phyloP scores from a whole-genome alignment of 2,113 vertebrate species.

The Sebastes fasciatus region DNA sequence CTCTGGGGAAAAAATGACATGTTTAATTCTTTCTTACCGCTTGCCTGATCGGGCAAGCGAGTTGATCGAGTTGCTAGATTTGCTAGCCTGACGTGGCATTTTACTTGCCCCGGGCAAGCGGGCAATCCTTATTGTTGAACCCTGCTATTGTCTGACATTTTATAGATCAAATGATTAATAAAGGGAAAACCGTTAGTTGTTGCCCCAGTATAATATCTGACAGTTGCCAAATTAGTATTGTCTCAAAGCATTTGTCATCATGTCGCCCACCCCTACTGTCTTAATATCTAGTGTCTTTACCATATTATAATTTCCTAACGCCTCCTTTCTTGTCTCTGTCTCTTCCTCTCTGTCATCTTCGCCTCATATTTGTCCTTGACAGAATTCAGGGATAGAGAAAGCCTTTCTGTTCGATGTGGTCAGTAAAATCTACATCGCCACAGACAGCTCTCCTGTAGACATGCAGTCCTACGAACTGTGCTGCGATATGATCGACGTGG shows the following conservation, averaged over 20 bases:
- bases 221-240: background rate
- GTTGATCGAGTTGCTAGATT: too few relatives aligned
- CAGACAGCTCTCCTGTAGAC: slow-evolving; percentile 98
- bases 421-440: slow-evolving; percentile 99
- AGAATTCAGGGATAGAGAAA: slow-evolving; percentile 99
- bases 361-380: slow-evolving; percentile 32
- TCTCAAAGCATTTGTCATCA: background rate
- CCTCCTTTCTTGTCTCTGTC: background rate
- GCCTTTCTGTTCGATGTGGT: slow-evolving; percentile 99
- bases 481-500: slow-evolving; percentile 99
- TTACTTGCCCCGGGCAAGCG: too few relatives aligned
- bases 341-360: background rate
- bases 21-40: too few relatives aligned
- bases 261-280: background rate
- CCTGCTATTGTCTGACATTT: background rate
- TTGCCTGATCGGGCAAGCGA: too few relatives aligned
- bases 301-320: too few relatives aligned
- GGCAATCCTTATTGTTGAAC: too few relatives aligned
- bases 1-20: too few relatives aligned
- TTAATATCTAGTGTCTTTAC: background rate
- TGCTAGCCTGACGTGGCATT: too few relatives aligned
- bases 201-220: background rate
- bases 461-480: slow-evolving; percentile 99
- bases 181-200: background rate
- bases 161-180: background rate